A percentile compares a stretch with the other conserved stretches of the same genome.
Evolutionary conservation across 2,113 vertebrate species (phyloP).

Genomic region (Neodon shergylaensis): DNA sequence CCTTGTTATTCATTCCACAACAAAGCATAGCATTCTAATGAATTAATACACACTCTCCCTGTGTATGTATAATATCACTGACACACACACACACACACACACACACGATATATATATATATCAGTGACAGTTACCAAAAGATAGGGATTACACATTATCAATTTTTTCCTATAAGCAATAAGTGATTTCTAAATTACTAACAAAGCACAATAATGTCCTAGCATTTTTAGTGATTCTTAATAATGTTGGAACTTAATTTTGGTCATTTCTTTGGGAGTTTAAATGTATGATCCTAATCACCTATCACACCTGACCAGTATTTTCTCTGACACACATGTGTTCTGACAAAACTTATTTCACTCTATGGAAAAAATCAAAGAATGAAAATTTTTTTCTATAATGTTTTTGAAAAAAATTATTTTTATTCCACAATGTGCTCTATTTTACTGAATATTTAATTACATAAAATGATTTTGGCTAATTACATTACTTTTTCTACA

Average conservation of each 20-base stretch:
- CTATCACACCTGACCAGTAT: not conserved
- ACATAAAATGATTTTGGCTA: conserved; percentile 47
- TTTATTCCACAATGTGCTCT: conserved; percentile 13
- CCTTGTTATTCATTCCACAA: not conserved
- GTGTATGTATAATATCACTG: too few species aligned
- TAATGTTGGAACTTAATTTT: not conserved
- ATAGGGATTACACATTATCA: not conserved
- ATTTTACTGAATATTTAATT: conserved; percentile 73
- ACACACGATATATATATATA: not conserved
- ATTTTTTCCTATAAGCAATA: not conserved
- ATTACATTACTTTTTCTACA: conserved; percentile 61
- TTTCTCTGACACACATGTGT: not conserved
- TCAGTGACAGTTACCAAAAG: not conserved
- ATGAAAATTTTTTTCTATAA: conserved; percentile 27
- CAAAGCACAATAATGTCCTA: not conserved
- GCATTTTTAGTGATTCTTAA: not conserved
- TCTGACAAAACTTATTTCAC: conserved; percentile 31
- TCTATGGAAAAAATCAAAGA: conserved; percentile 1
- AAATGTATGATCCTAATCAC: not conserved
- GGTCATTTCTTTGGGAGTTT: conserved; percentile 28
- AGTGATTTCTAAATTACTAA: not conserved
- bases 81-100: too few species aligned
- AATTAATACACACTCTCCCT: not conserved
- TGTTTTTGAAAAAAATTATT: conserved; percentile 55
- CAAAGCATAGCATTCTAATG: not conserved